Conservation (phyloP, 2,888 invertebrate species). For the Allacma fusca region DNA sequence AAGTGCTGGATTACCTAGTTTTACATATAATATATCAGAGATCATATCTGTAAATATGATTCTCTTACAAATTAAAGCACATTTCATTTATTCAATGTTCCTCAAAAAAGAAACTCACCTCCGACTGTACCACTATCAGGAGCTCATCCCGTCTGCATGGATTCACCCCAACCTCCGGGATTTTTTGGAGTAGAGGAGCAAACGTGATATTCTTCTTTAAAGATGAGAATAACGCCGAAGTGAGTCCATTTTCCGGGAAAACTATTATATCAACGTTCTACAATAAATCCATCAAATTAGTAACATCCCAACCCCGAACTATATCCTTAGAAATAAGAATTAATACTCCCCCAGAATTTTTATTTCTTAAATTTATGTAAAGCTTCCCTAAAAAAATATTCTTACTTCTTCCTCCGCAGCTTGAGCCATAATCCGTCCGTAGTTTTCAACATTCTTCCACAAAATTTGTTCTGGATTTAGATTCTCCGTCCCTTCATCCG, state of each 20-base stretch:
- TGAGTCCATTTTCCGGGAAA: conserved; percentile 75
- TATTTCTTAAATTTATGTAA: conserved; percentile 30
- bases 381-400: conserved; percentile 5
- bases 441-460: conserved; percentile 54
- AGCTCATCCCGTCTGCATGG: conserved; percentile 41
- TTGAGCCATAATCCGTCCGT: conserved; percentile 49
- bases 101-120: background rate
- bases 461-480: conserved; percentile 53
- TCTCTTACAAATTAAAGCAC: too few relatives aligned
- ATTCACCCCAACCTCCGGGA: conserved; percentile 50
- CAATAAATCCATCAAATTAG: background rate
- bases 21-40: too few relatives aligned
- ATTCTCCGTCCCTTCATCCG: conserved; percentile 49
- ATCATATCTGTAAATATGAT: too few relatives aligned
- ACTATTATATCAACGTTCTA: conserved; percentile 78
- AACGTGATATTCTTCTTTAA: conserved; percentile 59
- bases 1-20: conserved; percentile 69
- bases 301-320: too few relatives aligned
- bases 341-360: too few relatives aligned
- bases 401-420: conserved; percentile 55
- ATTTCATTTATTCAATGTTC: too few relatives aligned
- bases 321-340: too few relatives aligned
- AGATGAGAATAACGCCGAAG: conserved; percentile 63
- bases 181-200: conserved; percentile 52
- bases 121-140: background rate